phyloP scores from a whole-genome alignment of 2,113 vertebrate species.

The Hippoglossus stenolepis region DNA sequence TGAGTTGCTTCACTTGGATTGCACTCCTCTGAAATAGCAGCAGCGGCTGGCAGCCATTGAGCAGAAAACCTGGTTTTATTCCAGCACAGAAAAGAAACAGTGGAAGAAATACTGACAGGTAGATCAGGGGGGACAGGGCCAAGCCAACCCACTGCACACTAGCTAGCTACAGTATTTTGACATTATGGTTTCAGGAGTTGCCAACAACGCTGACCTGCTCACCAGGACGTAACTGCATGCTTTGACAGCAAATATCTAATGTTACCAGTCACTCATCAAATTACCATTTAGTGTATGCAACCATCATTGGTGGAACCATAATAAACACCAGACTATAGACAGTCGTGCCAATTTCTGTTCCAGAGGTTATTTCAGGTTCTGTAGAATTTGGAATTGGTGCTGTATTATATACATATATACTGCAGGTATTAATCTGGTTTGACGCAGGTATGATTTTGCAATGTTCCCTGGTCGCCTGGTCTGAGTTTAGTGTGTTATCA shows the following conservation, averaged over 20 bases:
- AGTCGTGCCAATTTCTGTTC: neutral
- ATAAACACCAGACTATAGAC: neutral
- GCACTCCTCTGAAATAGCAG: conserved; percentile 19
- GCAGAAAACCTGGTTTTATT: conserved; percentile 31
- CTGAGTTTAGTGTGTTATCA: neutral
- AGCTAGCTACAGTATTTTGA: conserved; percentile 11
- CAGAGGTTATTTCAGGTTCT: neutral
- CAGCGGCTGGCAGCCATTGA: neutral
- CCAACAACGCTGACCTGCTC: neutral
- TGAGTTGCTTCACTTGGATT: conserved; percentile 26
- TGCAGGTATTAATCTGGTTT: neutral
- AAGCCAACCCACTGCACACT: neutral
- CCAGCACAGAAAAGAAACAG: neutral
- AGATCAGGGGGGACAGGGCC: conserved; percentile 4
- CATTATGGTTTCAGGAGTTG: conserved; percentile 7
- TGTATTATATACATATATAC: neutral
- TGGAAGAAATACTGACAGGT: conserved; percentile 13
- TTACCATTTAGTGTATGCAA: neutral
- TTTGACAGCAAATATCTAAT: neutral
- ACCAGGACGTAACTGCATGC: neutral
- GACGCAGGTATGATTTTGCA: neutral
- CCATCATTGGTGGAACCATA: neutral
- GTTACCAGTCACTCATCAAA: neutral
- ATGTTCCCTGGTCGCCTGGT: neutral
- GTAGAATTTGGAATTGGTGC: neutral